Conservation (phyloP, 2,888 invertebrate species). For the Athalia rosae region DNA sequence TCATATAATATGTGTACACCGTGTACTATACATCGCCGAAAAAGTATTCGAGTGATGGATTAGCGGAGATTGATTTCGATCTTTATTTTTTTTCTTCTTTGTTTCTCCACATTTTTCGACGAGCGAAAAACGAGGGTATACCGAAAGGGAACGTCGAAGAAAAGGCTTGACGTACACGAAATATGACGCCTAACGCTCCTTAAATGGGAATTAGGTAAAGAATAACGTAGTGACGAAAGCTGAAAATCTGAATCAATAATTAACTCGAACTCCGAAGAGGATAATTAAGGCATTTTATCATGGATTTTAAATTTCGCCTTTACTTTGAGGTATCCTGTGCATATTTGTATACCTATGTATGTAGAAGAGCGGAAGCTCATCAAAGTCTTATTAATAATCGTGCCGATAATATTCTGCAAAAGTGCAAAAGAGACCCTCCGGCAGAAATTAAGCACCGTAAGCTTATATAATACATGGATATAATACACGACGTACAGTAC, state of each 20-base stretch:
- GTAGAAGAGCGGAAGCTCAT: too few relatives aligned
- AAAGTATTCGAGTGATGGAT: background rate
- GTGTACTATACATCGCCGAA: background rate
- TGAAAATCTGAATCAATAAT: background rate
- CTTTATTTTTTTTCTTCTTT: too few relatives aligned
- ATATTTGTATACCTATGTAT: background rate
- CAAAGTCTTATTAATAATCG: too few relatives aligned
- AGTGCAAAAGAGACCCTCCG: background rate
- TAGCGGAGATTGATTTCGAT: background rate
- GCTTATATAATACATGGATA: too few relatives aligned
- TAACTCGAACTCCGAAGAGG: background rate
- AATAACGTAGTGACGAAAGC: background rate
- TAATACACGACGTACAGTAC: too few relatives aligned
- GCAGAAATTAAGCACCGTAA: background rate
- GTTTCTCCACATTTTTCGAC: too few relatives aligned
- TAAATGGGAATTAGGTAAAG: background rate
- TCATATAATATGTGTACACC: background rate
- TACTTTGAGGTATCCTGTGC: too few relatives aligned
- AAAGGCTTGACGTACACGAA: too few relatives aligned
- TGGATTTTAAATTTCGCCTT: background rate
- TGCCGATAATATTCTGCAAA: too few relatives aligned
- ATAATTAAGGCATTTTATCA: background rate
- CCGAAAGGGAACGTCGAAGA: too few relatives aligned
- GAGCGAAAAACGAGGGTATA: too few relatives aligned
- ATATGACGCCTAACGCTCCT: too few relatives aligned